Evolutionary conservation across 2,797 vertebrate genomes (phyloP).

Genomic region (Potorous gilbertii): DNA sequence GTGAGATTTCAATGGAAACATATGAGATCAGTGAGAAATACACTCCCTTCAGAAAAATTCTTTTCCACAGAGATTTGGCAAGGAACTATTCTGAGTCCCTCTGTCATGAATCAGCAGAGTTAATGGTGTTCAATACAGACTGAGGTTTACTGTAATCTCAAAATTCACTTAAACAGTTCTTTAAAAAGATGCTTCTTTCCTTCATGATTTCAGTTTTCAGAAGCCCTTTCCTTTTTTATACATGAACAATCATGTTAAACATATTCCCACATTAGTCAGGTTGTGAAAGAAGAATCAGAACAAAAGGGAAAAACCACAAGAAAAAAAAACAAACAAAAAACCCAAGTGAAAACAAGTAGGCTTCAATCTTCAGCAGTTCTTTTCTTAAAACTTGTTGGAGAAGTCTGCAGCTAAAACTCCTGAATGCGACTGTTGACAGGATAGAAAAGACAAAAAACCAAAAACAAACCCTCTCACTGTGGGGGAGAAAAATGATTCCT

Average conservation of each 20-base stretch:
- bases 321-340: no score
- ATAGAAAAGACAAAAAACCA: slow-evolving; percentile 5
- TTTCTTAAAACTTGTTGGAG: slow-evolving; percentile 11
- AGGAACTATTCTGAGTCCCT: slow-evolving; percentile 45
- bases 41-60: neutral
- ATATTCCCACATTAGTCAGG: no score
- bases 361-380: neutral
- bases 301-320: no score
- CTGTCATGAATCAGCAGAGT: slow-evolving; percentile 28
- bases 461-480: neutral
- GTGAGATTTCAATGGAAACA: slow-evolving; percentile 53
- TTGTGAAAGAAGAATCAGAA: no score
- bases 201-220: slow-evolving; percentile 24
- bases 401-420: neutral
- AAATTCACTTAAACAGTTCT: neutral
- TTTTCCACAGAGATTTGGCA: slow-evolving; percentile 55
- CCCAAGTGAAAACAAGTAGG: no score
- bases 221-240: neutral
- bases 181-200: neutral
- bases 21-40: slow-evolving; percentile 50
- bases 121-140: neutral
- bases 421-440: slow-evolving; percentile 1
- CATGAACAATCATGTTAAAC: no score
- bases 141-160: slow-evolving; percentile 35
- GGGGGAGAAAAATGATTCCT: neutral